Percentiles rank a stretch among this genome's conserved stretches.
phyloP scores from a whole-genome alignment of 2,888 invertebrate genomes.

The Thysanoteuthis rhombus region DNA sequence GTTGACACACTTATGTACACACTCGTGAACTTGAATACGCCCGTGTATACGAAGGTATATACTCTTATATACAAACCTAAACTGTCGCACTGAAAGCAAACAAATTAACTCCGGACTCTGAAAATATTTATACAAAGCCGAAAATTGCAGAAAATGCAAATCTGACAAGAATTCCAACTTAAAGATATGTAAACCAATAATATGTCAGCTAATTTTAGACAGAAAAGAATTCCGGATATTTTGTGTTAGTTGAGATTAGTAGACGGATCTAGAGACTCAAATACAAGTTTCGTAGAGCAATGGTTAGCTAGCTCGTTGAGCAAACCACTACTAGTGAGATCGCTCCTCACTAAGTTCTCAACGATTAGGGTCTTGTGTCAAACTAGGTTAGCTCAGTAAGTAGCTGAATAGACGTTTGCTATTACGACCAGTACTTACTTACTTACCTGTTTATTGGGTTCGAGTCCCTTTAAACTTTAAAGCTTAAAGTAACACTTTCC shows the following conservation, averaged over 20 bases:
- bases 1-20: no score
- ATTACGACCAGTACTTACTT: no score
- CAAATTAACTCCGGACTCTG: neutral
- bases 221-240: neutral
- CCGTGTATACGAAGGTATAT: neutral
- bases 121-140: slow-evolving; percentile 12
- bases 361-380: no score
- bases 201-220: neutral
- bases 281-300: neutral
- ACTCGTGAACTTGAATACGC: no score
- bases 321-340: no score
- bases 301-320: no score
- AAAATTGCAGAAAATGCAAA: neutral
- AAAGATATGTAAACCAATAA: neutral
- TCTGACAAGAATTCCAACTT: neutral
- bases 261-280: neutral
- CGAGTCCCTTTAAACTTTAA: no score
- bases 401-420: no score
- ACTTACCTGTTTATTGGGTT: no score
- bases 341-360: no score
- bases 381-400: no score
- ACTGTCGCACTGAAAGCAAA: neutral
- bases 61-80: neutral
- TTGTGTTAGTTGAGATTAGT: neutral
- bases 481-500: no score